These are phyloP conservation scores for Hydroisotoma schaefferi DNA, from an alignment of 2,888 invertebrate species.

Conservation along the genomic window DNA sequence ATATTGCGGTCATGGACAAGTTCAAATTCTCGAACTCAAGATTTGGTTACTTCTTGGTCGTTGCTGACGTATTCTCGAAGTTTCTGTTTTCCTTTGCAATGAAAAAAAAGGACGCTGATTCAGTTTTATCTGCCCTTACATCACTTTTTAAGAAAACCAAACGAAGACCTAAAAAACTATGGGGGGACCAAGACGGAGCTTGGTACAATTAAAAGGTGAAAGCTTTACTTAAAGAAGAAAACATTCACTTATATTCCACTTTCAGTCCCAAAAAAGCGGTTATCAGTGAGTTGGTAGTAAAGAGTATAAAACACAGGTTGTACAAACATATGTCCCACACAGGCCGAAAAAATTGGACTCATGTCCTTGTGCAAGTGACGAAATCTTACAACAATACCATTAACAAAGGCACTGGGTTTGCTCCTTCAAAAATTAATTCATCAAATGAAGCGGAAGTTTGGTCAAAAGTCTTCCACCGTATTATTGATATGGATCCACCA, in stretches of 20 bases:
- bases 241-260: neutral
- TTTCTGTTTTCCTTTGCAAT: neutral
- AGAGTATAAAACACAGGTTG: neutral
- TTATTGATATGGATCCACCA: neutral
- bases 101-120: conserved; percentile 1
- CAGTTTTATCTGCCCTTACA: conserved; percentile 1
- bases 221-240: neutral
- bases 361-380: neutral
- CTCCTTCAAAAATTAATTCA: neutral
- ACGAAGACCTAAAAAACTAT: conserved; percentile 1
- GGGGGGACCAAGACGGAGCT: conserved; percentile 9
- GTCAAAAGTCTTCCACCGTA: neutral
- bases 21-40: neutral
- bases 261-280: neutral
- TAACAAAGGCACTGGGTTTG: neutral
- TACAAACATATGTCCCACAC: neutral
- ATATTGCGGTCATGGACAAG: conserved; percentile 5
- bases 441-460: neutral
- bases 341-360: neutral
- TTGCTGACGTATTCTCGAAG: neutral
- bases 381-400: neutral
- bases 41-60: conserved; percentile 1
- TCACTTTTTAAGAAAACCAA: conserved; percentile 12
- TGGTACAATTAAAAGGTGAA: neutral
- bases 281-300: neutral